Conservation (phyloP, 2,113 vertebrate genomes). For the Sylvilagus bachmani region DNA sequence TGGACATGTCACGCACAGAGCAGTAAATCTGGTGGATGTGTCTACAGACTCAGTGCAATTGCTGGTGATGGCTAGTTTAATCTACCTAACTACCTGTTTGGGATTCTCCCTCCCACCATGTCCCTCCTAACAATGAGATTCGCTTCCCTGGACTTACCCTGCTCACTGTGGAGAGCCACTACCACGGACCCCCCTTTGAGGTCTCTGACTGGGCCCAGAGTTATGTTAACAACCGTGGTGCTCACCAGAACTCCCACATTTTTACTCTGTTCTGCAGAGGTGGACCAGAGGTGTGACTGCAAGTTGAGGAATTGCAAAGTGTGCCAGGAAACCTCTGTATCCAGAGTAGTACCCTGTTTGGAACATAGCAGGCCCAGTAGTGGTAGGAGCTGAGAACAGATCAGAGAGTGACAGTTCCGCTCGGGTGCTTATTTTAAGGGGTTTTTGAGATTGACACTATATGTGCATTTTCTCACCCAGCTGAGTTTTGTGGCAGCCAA, state of each 20-base stretch:
- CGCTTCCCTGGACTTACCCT: neutral
- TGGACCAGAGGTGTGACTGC: neutral
- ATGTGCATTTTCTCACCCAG: neutral
- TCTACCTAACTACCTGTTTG: accelerated
- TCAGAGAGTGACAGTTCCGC: accelerated
- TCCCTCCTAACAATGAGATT: accelerated
- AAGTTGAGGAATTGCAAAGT: neutral
- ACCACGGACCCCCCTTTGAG: neutral
- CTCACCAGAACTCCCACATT: accelerated
- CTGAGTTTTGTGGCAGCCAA: neutral
- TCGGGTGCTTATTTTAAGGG: accelerated
- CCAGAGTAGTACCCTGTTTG: neutral
- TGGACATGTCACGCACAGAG: too few species aligned
- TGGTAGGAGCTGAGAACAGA: neutral
- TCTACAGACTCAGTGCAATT: accelerated
- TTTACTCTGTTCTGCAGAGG: accelerated
- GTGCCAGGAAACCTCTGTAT: accelerated
- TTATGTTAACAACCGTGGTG: neutral
- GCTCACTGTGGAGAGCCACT: neutral
- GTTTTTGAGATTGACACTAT: neutral
- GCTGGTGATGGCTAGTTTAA: accelerated
- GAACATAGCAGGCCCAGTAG: neutral
- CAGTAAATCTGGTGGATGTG: accelerated
- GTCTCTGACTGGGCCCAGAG: neutral
- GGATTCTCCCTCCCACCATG: accelerated